Conservation (phyloP, 2,113 vertebrate species). For the Rousettus leschenaultii region DNA sequence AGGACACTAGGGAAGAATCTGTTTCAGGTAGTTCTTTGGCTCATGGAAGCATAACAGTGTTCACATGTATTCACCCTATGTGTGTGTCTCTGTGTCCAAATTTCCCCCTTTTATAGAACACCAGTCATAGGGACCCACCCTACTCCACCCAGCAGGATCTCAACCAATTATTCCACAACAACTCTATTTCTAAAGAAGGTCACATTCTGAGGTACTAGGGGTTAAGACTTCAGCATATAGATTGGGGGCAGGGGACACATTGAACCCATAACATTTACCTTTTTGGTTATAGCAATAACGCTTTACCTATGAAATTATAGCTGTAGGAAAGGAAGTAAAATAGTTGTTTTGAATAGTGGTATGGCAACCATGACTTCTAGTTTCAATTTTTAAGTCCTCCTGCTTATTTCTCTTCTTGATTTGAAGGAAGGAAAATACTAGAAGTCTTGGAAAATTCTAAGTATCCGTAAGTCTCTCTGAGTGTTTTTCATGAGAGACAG, state of each 20-base stretch:
- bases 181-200: background rate
- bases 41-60: background rate
- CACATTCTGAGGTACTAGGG: background rate
- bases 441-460: background rate
- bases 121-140: background rate
- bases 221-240: background rate
- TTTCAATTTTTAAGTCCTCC: slow-evolving; percentile 54
- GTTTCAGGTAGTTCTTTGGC: background rate
- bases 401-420: slow-evolving; percentile 34
- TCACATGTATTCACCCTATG: background rate
- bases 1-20: background rate
- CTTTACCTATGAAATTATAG: background rate
- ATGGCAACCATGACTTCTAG: background rate
- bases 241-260: background rate
- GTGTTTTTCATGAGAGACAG: background rate
- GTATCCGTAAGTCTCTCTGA: background rate
- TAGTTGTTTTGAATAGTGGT: background rate
- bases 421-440: slow-evolving; percentile 19
- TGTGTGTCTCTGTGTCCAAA: background rate
- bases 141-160: background rate
- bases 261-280: background rate
- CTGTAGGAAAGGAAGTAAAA: slow-evolving; percentile 51
- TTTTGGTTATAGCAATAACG: background rate
- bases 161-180: background rate
- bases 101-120: background rate